phyloP scores from a whole-genome alignment of 2,888 invertebrate genomes.

The Ctenicera cuprea region DNA sequence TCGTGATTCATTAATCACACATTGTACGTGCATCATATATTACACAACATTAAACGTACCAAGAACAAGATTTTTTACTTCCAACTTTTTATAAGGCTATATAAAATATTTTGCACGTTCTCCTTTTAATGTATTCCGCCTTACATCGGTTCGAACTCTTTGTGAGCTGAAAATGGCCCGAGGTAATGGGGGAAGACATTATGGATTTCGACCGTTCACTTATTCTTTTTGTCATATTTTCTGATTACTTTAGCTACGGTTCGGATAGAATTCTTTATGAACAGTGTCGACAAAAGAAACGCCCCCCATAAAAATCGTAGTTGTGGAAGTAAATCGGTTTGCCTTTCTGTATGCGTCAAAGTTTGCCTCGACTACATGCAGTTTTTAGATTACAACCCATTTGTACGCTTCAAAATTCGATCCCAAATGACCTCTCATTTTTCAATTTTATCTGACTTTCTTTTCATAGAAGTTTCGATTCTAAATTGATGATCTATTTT shows the following conservation, averaged over 20 bases:
- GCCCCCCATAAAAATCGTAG: neutral
- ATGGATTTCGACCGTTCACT: conserved; percentile 17
- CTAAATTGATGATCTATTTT: too few species aligned
- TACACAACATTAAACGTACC: neutral
- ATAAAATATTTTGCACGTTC: conserved; percentile 14
- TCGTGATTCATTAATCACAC: too few species aligned
- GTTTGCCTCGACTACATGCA: neutral
- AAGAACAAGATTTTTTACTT: conserved; percentile 1
- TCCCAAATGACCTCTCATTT: too few species aligned
- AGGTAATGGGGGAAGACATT: conserved; percentile 18
- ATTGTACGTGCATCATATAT: neutral
- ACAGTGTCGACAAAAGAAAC: neutral
- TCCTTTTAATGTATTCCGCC: conserved; percentile 19
- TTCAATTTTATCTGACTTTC: too few species aligned
- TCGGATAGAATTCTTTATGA: conserved; percentile 8
- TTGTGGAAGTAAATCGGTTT: neutral
- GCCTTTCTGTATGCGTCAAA: neutral
- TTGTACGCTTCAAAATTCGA: neutral
- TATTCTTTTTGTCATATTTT: conserved; percentile 25
- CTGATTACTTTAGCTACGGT: conserved; percentile 16
- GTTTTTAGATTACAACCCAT: neutral
- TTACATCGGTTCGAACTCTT: neutral
- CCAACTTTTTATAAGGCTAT: conserved; percentile 4
- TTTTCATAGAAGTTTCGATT: too few species aligned
- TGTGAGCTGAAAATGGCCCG: conserved; percentile 16